Base-by-base conservation (phyloP, 1,140 invertebrate genomes). In the Tetraneura akinire region DNA sequence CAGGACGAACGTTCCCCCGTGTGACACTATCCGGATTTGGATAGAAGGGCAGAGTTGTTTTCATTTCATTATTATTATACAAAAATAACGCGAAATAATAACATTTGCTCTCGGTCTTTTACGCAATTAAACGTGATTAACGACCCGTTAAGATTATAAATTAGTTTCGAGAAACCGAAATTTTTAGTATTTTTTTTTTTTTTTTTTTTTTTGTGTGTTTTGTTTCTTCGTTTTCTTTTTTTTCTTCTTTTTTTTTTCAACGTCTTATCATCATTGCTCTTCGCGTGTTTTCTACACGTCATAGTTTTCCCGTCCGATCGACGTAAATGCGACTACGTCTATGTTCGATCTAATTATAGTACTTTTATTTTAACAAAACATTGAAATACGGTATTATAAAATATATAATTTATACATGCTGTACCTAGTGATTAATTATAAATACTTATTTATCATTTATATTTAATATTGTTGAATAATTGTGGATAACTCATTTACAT, bases 91-190 rank as follows among this genome's bases (percentile, higher is more conserved):
- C 14, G 11, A 0, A 74, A 74, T 74, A 73, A 32, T 29, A 29
- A 64, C 10, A 14, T 64, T 18, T 0, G 6, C 13, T 14, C 14
- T 26, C 4, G 3, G 11, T 74, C n/a, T 21, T 42, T 11, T 55
- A 57, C 71, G 8, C 68, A 26, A 71, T 71, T 71, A 71, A 53
- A 45, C 23, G 51, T 51, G 71, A 55, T 74, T 57, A 74, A 74
- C 51, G 71, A 57, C 8, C 71, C 51, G 71, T 74, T 29, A 55
- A 53, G 18, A 74, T 74, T 74, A 37, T 53, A 55, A 74, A 74
- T 74, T 74, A 53, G 71, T 74, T 55, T 55, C 16, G 64, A 68
- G 37, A 8, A 9, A 37, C 32, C 26, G 16, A 37, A 37, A 4
- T 37, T 37, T 37, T 8, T 37, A 37, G 32, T 37, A 37, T 37